These are phyloP conservation scores for Cloeon dipterum DNA, from an alignment of 2,888 invertebrate genomes.

Conservation along the genomic window DNA sequence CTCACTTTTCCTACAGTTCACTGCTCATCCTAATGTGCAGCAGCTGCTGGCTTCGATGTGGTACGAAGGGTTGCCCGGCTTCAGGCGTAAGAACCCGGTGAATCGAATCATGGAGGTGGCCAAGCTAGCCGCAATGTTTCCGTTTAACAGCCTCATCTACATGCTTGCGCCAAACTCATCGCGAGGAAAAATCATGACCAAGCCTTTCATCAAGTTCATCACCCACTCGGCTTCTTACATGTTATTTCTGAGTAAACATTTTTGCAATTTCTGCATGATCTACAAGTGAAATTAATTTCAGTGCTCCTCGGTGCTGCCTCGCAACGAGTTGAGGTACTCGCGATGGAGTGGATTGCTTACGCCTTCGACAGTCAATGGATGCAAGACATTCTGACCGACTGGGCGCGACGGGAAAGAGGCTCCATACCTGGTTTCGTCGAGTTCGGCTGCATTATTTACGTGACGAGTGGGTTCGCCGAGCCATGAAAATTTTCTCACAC, in stretches of 20 bases:
- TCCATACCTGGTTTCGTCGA: constrained; percentile 59
- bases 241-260: constrained; percentile 71
- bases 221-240: constrained; percentile 91
- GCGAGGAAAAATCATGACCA: constrained; percentile 78
- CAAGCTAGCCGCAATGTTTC: constrained; percentile 76
- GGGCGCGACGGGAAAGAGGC: constrained; percentile 58
- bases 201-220: constrained; percentile 96
- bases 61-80: constrained; percentile 95
- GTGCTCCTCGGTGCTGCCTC: constrained; percentile 85
- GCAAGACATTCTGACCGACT: constrained; percentile 43
- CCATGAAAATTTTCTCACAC: constrained; percentile 12
- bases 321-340: constrained; percentile 65
- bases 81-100: too few relatives aligned
- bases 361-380: constrained; percentile 59
- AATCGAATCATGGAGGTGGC: constrained; percentile 70
- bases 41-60: constrained; percentile 88
- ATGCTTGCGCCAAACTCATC: constrained; percentile 76
- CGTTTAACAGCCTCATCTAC: constrained; percentile 77
- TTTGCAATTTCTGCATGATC: background rate
- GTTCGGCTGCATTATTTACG: constrained; percentile 63
- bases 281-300: constrained; percentile 16
- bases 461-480: constrained; percentile 41
- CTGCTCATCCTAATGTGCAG: constrained; percentile 94
- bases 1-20: constrained; percentile 41
- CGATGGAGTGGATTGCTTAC: constrained; percentile 55